Evolutionary conservation across 2,888 invertebrate genomes (phyloP).

Genomic region (Eulithis prunata): DNA sequence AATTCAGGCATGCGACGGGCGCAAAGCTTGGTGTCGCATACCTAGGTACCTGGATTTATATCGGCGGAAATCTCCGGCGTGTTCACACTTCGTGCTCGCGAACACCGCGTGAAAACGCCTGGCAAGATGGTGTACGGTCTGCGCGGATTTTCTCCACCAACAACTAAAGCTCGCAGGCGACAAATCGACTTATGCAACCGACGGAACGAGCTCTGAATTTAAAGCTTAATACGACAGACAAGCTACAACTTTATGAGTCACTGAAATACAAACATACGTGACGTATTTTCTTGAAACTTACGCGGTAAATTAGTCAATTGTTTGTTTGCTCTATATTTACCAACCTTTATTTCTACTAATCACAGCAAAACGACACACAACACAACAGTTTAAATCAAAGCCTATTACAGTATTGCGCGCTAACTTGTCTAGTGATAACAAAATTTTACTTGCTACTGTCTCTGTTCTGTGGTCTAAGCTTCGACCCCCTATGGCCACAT

Average conservation of each 20-base stretch:
- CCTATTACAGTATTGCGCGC: conserved; percentile 26
- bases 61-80: conserved; percentile 73
- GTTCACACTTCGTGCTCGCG: conserved; percentile 66
- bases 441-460: conserved; percentile 39
- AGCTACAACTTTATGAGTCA: conserved; percentile 27
- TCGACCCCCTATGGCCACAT: neutral
- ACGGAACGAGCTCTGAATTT: conserved; percentile 44
- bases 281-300: conserved; percentile 20
- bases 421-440: conserved; percentile 35
- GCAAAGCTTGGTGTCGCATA: conserved; percentile 68
- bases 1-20: conserved; percentile 71
- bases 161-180: conserved; percentile 53
- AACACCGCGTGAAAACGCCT: conserved; percentile 67
- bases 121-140: conserved; percentile 60
- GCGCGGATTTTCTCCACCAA: conserved; percentile 55
- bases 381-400: conserved; percentile 13
- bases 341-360: conserved; percentile 1
- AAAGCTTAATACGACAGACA: conserved; percentile 33
- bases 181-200: conserved; percentile 51
- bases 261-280: conserved; percentile 10
- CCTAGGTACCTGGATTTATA: conserved; percentile 69
- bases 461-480: neutral
- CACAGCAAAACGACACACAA: conserved; percentile 5
- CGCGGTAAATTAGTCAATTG: conserved; percentile 7
- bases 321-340: conserved; percentile 2